A percentile compares a stretch with the other conserved stretches of the same genome.
These are phyloP conservation scores for Philhelius pedissequus DNA, from an alignment of 2,888 invertebrate genomes.

Conservation along the genomic window DNA sequence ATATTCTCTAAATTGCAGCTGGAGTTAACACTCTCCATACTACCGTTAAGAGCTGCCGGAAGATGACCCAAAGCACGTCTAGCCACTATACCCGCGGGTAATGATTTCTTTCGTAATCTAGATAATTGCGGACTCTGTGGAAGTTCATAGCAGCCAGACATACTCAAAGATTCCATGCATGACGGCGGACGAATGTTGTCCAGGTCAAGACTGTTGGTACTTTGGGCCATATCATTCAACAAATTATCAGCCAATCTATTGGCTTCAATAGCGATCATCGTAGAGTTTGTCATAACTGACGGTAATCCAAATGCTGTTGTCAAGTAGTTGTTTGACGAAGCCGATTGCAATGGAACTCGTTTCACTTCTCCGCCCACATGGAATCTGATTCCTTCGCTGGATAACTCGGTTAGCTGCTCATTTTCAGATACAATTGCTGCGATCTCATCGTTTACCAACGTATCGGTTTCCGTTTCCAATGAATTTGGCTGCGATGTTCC, in stretches of 20 bases:
- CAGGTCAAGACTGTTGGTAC: conserved; percentile 84
- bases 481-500: conserved; percentile 72
- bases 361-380: conserved; percentile 76
- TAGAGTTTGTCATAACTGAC: conserved; percentile 84
- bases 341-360: conserved; percentile 66
- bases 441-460: conserved; percentile 71
- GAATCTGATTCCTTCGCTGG: conserved; percentile 72
- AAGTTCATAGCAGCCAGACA: conserved; percentile 80
- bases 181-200: conserved; percentile 89
- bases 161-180: conserved; percentile 84
- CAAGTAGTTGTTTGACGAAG: conserved; percentile 62
- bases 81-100: conserved; percentile 86
- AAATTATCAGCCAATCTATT: conserved; percentile 84
- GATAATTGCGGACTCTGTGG: conserved; percentile 73
- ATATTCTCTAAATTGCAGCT: conserved; percentile 87
- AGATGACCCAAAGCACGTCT: conserved; percentile 83
- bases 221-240: conserved; percentile 80
- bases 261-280: conserved; percentile 87
- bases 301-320: conserved; percentile 77
- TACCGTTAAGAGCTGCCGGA: conserved; percentile 79
- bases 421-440: conserved; percentile 47
- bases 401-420: conserved; percentile 59
- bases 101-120: conserved; percentile 83
- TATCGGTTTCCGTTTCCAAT: conserved; percentile 74
- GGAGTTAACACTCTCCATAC: conserved; percentile 83